Percentiles rank a stretch among this genome's conserved stretches.
These are phyloP conservation scores for Drosophila leontia DNA, from an alignment of 1,140 invertebrate species.

Conservation along the genomic window DNA sequence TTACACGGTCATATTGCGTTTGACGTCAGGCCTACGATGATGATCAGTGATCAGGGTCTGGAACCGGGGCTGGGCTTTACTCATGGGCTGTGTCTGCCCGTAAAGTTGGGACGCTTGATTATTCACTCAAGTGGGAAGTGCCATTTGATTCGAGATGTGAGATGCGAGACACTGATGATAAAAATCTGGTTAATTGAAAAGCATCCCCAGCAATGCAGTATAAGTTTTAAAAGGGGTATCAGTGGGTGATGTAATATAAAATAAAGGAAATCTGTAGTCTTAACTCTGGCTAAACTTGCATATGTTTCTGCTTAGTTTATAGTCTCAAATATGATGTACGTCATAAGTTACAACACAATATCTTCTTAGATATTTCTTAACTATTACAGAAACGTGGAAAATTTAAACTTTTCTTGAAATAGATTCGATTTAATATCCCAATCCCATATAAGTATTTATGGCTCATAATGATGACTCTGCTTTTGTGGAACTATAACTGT, in stretches of 20 bases:
- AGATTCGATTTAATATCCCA: neutral
- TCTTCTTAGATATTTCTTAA: neutral
- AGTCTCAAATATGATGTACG: neutral
- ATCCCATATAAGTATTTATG: neutral
- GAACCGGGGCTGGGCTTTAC: conserved; percentile 36
- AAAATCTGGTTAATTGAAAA: conserved; percentile 47
- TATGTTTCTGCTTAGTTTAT: neutral
- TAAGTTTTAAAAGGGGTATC: conserved; percentile 12
- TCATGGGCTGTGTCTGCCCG: conserved; percentile 10
- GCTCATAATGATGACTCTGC: neutral
- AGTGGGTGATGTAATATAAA: neutral
- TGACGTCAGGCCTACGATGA: conserved; percentile 53
- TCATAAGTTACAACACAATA: neutral
- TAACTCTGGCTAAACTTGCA: neutral
- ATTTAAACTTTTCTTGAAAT: neutral
- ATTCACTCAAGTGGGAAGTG: conserved; percentile 55
- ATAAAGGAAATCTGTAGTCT: neutral
- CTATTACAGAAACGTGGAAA: neutral
- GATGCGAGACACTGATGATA: conserved; percentile 23
- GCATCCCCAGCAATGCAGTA: conserved; percentile 44
- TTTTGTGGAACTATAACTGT: conserved; percentile 10
- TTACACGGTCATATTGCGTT: conserved; percentile 54
- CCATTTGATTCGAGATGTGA: conserved; percentile 42
- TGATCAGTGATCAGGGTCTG: conserved; percentile 34
- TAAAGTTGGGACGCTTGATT: conserved; percentile 38